Percentiles rank a stretch among this genome's conserved stretches.
These are phyloP conservation scores for Pelosia muscerda DNA, from an alignment of 2,888 invertebrate genomes.

Conservation along the genomic window DNA sequence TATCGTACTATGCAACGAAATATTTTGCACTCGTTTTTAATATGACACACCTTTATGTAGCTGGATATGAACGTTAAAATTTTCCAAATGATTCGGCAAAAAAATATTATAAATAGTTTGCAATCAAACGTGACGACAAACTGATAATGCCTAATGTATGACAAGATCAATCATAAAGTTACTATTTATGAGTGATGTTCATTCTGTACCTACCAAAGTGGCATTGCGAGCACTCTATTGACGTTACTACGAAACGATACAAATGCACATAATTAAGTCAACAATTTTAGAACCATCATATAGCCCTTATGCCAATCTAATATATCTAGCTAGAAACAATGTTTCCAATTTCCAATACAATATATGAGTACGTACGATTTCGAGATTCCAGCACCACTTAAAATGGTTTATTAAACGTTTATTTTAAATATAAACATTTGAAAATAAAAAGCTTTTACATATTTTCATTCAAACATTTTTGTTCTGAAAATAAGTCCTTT, in stretches of 20 bases:
- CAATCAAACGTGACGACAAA: not conserved
- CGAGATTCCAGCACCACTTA: conserved; percentile 37
- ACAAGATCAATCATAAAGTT: not conserved
- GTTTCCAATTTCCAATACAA: conserved; percentile 13
- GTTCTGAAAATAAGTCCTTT: conserved; percentile 29
- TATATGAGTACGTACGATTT: conserved; percentile 20
- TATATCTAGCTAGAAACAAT: conserved; percentile 13
- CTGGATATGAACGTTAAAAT: not conserved
- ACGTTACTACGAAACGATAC: conserved; percentile 27
- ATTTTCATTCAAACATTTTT: conserved; percentile 11
- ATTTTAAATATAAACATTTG: not conserved
- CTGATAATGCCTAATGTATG: not conserved
- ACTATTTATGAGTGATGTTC: not conserved
- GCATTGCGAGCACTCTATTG: not conserved
- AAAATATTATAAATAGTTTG: not conserved
- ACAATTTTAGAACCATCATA: conserved; percentile 41
- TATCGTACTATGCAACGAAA: not conserved
- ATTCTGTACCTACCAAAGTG: not conserved
- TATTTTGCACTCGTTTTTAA: not conserved
- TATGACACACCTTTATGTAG: not conserved
- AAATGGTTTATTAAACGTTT: not conserved
- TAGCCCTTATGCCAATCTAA: conserved; percentile 39
- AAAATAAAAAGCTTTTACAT: conserved; percentile 8
- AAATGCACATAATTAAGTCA: conserved; percentile 42
- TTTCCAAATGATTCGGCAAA: not conserved